A percentile compares a stretch with the other conserved stretches of the same genome.
Evolutionary conservation across 2,888 invertebrate genomes (phyloP).

Genomic region (Ophioninae sp.): DNA sequence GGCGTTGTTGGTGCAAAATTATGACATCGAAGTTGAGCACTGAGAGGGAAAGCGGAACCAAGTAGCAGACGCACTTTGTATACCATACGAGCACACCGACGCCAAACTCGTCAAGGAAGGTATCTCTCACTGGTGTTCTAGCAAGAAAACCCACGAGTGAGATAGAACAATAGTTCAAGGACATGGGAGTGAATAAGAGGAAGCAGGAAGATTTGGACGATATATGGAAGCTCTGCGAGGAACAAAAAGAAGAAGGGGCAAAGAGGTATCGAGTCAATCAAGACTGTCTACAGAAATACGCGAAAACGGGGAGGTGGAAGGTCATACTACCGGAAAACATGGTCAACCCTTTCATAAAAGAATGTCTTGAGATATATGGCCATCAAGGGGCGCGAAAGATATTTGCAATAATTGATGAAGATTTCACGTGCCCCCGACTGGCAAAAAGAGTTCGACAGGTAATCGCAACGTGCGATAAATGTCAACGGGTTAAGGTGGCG

Average conservation of each 20-base stretch:
- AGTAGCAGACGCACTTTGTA: slow-evolving; percentile 7
- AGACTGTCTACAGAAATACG: too few species aligned
- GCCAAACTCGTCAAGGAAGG: too few species aligned
- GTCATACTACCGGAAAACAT: neutral
- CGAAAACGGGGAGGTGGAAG: neutral
- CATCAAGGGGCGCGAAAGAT: neutral
- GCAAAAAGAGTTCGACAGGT: neutral
- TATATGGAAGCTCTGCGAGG: neutral
- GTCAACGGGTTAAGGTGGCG: neutral
- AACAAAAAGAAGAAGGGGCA: too few species aligned
- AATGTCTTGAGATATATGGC: neutral
- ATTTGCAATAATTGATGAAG: too few species aligned
- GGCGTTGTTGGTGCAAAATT: neutral
- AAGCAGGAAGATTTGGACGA: neutral
- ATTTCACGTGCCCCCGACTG: neutral
- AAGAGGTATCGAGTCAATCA: neutral
- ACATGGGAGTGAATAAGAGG: neutral
- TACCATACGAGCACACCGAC: neutral
- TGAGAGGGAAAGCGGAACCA: slow-evolving; percentile 9
- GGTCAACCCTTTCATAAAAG: neutral
- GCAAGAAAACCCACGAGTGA: neutral
- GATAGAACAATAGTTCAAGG: neutral
- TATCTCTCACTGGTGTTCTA: too few species aligned
- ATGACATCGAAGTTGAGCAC: slow-evolving; percentile 7
- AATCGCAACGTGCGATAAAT: neutral